These are phyloP conservation scores for Lasioglossum vierecki DNA, from an alignment of 2,888 invertebrate species.

Conservation along the genomic window DNA sequence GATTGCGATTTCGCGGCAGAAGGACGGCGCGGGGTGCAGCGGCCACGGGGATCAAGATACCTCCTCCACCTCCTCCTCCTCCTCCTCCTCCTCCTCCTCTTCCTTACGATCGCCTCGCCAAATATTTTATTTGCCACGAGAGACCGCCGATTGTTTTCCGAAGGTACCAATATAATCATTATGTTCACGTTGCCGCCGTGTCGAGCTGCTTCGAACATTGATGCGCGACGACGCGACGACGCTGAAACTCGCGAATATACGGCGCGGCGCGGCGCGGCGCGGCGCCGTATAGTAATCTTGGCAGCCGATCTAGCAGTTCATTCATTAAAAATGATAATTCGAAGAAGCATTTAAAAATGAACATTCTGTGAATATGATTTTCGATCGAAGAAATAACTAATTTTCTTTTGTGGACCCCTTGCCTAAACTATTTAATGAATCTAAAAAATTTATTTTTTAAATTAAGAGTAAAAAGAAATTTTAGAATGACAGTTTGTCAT, in stretches of 20 bases:
- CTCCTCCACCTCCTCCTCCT: constrained; percentile 51
- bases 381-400: no score
- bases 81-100: constrained; percentile 48
- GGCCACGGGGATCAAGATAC: constrained; percentile 11
- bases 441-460: no score
- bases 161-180: constrained; percentile 17
- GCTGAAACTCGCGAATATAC: background rate
- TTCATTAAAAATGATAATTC: no score
- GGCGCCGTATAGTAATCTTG: no score
- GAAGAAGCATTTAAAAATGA: no score
- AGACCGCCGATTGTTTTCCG: constrained; percentile 28
- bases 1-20: constrained; percentile 56
- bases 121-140: constrained; percentile 50
- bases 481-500: no score
- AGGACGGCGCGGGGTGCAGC: constrained; percentile 36
- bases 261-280: no score
- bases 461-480: no score
- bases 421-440: no score
- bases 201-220: background rate
- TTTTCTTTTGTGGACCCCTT: no score
- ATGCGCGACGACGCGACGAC: background rate
- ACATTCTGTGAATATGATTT: no score
- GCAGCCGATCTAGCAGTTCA: no score
- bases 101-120: constrained; percentile 40
- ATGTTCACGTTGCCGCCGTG: background rate